phyloP scores from a whole-genome alignment of 2,113 vertebrate genomes.

The Tinamus guttatus region DNA sequence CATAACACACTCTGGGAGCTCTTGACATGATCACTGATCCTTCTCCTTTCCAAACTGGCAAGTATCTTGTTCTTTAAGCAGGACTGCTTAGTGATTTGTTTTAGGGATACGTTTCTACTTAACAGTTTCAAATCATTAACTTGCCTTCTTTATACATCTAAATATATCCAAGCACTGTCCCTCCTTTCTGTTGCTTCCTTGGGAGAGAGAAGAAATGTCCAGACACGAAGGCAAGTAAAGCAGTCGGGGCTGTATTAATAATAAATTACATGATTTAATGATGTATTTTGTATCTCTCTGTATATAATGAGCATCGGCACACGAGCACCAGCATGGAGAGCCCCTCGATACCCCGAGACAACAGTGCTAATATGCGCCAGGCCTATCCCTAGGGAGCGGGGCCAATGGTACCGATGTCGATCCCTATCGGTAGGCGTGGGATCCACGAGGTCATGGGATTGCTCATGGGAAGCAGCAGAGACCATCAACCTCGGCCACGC shows the following conservation, averaged over 20 bases:
- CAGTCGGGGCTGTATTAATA: background rate
- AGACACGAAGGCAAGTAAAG: background rate
- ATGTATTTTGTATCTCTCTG: background rate
- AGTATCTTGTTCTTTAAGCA: background rate
- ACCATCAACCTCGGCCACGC: no score
- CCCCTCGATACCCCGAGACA: no score
- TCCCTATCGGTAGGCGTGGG: no score
- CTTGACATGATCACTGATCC: background rate
- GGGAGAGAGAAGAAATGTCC: background rate
- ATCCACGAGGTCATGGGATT: no score
- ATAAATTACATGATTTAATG: background rate
- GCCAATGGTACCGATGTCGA: no score
- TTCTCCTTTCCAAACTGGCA: background rate
- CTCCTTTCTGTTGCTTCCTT: background rate
- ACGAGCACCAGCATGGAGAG: no score
- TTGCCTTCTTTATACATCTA: background rate
- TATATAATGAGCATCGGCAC: no score
- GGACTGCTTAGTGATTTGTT: background rate
- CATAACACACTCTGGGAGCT: background rate
- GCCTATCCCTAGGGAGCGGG: no score
- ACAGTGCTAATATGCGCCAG: no score
- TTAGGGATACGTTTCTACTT: background rate
- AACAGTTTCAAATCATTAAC: background rate
- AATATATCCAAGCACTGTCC: background rate
- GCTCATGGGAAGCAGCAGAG: background rate